phyloP scores from a whole-genome alignment of 2,113 vertebrate genomes.

The Neodon shergylaensis region DNA sequence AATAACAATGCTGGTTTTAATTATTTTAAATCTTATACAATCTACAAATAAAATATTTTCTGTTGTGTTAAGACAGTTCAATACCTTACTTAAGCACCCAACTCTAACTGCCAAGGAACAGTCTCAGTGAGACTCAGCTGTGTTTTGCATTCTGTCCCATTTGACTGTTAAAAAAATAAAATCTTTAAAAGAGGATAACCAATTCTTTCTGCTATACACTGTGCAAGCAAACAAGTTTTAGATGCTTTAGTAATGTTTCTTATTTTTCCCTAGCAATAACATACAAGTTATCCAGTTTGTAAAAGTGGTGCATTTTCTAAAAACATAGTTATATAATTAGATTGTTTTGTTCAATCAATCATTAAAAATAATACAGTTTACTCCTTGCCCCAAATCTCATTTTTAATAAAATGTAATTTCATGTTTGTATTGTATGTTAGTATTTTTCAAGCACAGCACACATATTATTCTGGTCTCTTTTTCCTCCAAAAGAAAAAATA shows the following conservation, averaged over 20 bases:
- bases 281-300: background rate
- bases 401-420: background rate
- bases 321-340: background rate
- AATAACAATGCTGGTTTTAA: background rate
- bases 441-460: background rate
- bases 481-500: background rate
- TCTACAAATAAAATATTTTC: slow-evolving; percentile 29
- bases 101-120: slow-evolving; percentile 65
- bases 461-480: accelerated
- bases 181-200: slow-evolving; percentile 53
- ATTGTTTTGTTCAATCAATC: background rate
- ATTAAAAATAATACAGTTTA: background rate
- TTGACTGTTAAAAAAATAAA: slow-evolving; percentile 61
- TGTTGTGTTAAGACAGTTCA: slow-evolving; percentile 70
- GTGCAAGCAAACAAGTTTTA: slow-evolving; percentile 34
- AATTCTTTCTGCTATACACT: background rate
- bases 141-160: slow-evolving; percentile 49
- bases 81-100: slow-evolving; percentile 58
- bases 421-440: background rate
- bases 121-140: slow-evolving; percentile 19
- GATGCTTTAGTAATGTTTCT: slow-evolving; percentile 4
- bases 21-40: slow-evolving; percentile 34
- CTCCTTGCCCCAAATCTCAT: background rate
- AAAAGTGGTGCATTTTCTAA: slow-evolving; percentile 12
- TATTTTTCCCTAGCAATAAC: background rate